These are phyloP conservation scores for Arctopsyche grandis DNA, from an alignment of 1,140 invertebrate species.

Conservation along the genomic window DNA sequence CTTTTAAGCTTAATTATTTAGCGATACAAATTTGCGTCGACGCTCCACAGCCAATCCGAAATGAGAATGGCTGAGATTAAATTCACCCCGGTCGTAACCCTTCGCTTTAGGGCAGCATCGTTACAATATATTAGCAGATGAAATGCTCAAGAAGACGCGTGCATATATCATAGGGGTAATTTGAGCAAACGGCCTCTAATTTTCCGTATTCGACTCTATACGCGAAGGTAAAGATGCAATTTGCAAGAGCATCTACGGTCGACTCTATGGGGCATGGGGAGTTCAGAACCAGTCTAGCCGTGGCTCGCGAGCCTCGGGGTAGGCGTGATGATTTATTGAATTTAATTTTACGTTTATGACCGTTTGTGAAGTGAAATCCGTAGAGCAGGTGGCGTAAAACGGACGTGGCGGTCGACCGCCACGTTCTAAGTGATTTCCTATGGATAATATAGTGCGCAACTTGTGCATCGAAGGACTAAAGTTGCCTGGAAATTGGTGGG, in stretches of 20 bases:
- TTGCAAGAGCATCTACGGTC: slow-evolving; percentile 21
- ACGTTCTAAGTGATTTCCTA: slow-evolving; percentile 19
- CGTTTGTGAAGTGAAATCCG: slow-evolving; percentile 43
- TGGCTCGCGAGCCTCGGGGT: slow-evolving; percentile 23
- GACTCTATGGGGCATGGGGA: neutral
- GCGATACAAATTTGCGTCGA: no score
- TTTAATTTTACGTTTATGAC: slow-evolving; percentile 53
- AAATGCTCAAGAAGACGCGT: neutral
- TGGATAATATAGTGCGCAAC: neutral
- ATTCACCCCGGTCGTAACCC: no score
- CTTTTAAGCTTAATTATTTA: neutral
- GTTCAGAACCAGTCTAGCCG: slow-evolving; percentile 8
- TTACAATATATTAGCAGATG: no score
- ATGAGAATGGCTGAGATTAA: no score
- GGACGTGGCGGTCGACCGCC: slow-evolving; percentile 4
- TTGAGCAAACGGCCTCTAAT: slow-evolving; percentile 18
- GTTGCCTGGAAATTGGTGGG: neutral
- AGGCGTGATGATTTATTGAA: slow-evolving; percentile 49
- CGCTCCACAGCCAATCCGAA: no score
- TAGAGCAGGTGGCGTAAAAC: slow-evolving; percentile 31
- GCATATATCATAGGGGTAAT: neutral
- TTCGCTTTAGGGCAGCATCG: no score
- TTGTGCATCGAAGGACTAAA: neutral
- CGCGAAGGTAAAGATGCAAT: slow-evolving; percentile 32
- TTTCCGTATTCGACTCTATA: slow-evolving; percentile 18